Evolutionary conservation across 2,113 vertebrate genomes (phyloP).

Genomic region (Noturus placidus): DNA sequence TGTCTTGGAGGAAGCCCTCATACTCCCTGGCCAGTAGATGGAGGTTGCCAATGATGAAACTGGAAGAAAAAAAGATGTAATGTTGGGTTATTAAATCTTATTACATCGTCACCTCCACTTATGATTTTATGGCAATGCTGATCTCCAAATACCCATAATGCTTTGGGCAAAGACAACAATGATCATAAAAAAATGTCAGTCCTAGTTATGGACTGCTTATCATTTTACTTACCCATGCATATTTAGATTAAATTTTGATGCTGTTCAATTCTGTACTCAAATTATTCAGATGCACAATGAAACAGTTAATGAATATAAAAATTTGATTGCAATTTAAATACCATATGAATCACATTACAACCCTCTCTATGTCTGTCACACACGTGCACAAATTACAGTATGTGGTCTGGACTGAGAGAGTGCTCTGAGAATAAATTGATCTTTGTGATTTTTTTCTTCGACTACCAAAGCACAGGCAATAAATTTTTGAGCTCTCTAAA

Average conservation of each 20-base stretch:
- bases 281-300: slow-evolving; percentile 29
- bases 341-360: slow-evolving; percentile 56
- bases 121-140: not conserved
- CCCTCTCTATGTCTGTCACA: not conserved
- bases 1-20: not conserved
- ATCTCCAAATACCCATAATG: not conserved
- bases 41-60: not conserved
- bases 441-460: slow-evolving; percentile 26
- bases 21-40: not conserved
- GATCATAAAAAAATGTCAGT: not conserved
- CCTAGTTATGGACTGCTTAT: not conserved
- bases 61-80: not conserved
- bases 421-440: slow-evolving; percentile 42
- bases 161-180: not conserved
- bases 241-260: not conserved
- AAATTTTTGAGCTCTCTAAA: not conserved
- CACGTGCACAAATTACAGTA: slow-evolving; percentile 12
- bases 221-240: not conserved
- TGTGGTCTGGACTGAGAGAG: slow-evolving; percentile 46
- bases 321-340: slow-evolving; percentile 53
- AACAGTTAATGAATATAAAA: slow-evolving; percentile 52
- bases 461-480: not conserved
- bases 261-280: not conserved
- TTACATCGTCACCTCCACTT: not conserved
- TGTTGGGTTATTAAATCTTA: not conserved